Evolutionary conservation across 2,113 vertebrate species (phyloP).

Genomic region (Silurus asotus): DNA sequence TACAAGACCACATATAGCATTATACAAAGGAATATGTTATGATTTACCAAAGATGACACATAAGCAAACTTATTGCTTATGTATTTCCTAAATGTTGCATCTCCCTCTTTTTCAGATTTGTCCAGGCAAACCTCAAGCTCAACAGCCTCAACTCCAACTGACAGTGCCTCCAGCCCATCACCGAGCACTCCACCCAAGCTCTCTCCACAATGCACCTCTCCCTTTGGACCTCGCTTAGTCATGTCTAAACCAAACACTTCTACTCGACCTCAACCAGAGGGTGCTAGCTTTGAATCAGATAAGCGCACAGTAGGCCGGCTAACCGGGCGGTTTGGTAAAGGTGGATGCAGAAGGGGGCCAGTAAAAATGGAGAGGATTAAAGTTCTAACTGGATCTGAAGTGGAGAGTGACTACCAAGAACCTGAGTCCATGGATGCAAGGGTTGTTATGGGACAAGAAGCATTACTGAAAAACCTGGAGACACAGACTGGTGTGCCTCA

Average conservation of each 20-base stretch:
- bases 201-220: constrained; percentile 67
- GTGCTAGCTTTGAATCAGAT: constrained; percentile 78
- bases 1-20: not conserved
- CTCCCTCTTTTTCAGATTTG: constrained; percentile 67
- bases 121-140: constrained; percentile 72
- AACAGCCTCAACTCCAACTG: constrained; percentile 73
- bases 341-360: constrained; percentile 61
- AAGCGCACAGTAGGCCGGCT: constrained; percentile 63
- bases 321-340: constrained; percentile 67
- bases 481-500: constrained; percentile 54
- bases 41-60: not conserved
- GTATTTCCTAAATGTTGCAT: not conserved
- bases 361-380: constrained; percentile 80
- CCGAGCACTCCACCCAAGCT: constrained; percentile 73
- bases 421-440: constrained; percentile 77
- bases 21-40: not conserved
- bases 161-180: constrained; percentile 74
- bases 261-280: constrained; percentile 86
- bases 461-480: constrained; percentile 70
- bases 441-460: constrained; percentile 91
- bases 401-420: constrained; percentile 77
- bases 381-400: constrained; percentile 77
- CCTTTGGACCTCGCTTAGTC: constrained; percentile 68
- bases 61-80: not conserved
- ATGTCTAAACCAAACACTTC: constrained; percentile 60